These are phyloP conservation scores for Athetis lepigone DNA, from an alignment of 2,888 invertebrate genomes.

Conservation along the genomic window DNA sequence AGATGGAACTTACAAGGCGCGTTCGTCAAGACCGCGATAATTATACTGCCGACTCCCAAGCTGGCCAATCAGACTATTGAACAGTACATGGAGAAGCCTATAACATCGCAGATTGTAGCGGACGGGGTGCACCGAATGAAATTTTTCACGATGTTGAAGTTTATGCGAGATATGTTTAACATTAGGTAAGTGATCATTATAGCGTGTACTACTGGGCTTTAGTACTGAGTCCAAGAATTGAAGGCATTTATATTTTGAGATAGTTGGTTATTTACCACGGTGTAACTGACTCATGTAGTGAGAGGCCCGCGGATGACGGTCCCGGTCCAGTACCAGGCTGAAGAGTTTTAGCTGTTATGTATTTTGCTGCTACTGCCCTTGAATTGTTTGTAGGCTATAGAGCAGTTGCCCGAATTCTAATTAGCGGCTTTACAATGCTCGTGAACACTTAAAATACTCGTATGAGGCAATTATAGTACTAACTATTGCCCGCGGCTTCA, in stretches of 20 bases:
- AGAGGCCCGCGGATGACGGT: too few species aligned
- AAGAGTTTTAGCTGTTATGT: too few species aligned
- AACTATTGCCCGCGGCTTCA: too few species aligned
- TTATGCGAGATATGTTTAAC: slow-evolving; percentile 92
- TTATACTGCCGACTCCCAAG: slow-evolving; percentile 75
- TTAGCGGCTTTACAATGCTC: too few species aligned
- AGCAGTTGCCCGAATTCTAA: too few species aligned
- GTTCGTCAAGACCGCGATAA: slow-evolving; percentile 88
- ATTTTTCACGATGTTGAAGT: slow-evolving; percentile 89
- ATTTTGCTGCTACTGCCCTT: too few species aligned
- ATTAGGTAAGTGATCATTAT: slow-evolving; percentile 88
- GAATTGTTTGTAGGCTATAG: too few species aligned
- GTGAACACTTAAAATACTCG: too few species aligned
- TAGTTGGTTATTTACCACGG: too few species aligned
- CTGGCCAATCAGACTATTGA: slow-evolving; percentile 83
- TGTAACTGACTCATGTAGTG: too few species aligned
- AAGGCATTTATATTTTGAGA: background rate
- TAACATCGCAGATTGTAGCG: slow-evolving; percentile 82
- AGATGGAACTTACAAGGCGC: slow-evolving; percentile 90
- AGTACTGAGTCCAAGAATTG: background rate
- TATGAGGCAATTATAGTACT: too few species aligned
- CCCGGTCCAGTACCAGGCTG: too few species aligned
- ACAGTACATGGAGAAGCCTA: slow-evolving; percentile 83
- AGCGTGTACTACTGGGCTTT: background rate
- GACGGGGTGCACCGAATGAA: slow-evolving; percentile 92